Percentiles rank a stretch among this genome's conserved stretches.
Evolutionary conservation across 2,888 invertebrate genomes (phyloP).

Genomic region (Drosophila algonquin): DNA sequence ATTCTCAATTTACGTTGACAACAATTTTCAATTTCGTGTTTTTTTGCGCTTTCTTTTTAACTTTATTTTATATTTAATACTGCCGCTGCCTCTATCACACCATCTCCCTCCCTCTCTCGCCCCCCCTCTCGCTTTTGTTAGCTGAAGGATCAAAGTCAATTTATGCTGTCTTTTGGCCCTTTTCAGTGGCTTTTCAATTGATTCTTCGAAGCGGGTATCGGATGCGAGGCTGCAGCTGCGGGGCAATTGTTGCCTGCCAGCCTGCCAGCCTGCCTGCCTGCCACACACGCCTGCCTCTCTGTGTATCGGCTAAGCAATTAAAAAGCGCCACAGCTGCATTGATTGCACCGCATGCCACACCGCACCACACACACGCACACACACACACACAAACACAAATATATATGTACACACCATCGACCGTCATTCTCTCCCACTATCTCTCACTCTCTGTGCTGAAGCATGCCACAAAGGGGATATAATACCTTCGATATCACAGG

Average conservation of each 20-base stretch:
- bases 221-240: conserved; percentile 10
- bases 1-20: conserved; percentile 76
- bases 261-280: conserved; percentile 29
- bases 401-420: neutral
- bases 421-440: conserved; percentile 10
- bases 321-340: conserved; percentile 65
- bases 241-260: conserved; percentile 26
- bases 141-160: conserved; percentile 60
- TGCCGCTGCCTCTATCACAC: neutral
- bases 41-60: conserved; percentile 33
- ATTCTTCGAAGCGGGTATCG: conserved; percentile 18
- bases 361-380: neutral
- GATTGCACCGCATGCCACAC: conserved; percentile 53
- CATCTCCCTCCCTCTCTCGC: neutral
- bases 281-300: conserved; percentile 28
- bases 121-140: neutral
- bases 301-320: conserved; percentile 70
- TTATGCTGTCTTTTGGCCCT: conserved; percentile 57
- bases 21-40: conserved; percentile 71
- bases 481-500: conserved; percentile 22
- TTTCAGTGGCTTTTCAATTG: conserved; percentile 18
- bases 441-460: conserved; percentile 16
- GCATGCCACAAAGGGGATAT: conserved; percentile 23
- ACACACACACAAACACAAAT: neutral
- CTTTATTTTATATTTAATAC: conserved; percentile 55